Percentiles rank a stretch among this genome's conserved stretches.
Evolutionary conservation across 2,113 vertebrate genomes (phyloP).

Genomic region (Arenaria interpres): DNA sequence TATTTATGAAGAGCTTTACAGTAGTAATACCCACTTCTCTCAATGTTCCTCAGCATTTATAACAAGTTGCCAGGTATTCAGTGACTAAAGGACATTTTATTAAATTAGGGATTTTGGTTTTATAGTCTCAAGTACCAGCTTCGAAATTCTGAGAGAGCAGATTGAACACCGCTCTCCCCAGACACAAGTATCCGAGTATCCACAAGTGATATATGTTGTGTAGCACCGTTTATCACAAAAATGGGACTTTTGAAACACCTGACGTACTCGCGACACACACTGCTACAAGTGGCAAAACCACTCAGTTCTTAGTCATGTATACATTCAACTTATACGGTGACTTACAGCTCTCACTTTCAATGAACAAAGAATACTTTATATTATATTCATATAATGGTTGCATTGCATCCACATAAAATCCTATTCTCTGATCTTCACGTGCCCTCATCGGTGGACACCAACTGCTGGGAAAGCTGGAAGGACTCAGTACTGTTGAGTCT

Average conservation of each 20-base stretch:
- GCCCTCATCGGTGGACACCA: background rate
- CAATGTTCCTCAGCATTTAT: background rate
- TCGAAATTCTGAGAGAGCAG: background rate
- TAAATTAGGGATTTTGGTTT: background rate
- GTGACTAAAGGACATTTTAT: background rate
- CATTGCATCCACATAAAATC: background rate
- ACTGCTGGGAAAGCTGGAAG: background rate
- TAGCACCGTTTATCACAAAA: fast-evolving
- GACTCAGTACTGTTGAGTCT: background rate
- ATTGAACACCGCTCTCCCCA: background rate
- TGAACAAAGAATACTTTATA: background rate
- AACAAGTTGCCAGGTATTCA: background rate
- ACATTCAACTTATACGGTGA: background rate
- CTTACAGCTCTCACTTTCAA: background rate
- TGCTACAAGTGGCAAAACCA: background rate
- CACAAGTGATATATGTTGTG: too few species aligned
- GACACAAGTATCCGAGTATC: background rate
- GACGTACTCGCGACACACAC: background rate
- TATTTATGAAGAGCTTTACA: background rate
- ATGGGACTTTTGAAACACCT: background rate
- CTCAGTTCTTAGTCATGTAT: background rate
- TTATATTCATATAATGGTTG: background rate
- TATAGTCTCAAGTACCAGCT: background rate
- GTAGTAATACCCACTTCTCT: background rate
- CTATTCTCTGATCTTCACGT: background rate